Evolutionary conservation across 2,797 vertebrate species (phyloP).

Genomic region (Pantherophis alleghaniensis): DNA sequence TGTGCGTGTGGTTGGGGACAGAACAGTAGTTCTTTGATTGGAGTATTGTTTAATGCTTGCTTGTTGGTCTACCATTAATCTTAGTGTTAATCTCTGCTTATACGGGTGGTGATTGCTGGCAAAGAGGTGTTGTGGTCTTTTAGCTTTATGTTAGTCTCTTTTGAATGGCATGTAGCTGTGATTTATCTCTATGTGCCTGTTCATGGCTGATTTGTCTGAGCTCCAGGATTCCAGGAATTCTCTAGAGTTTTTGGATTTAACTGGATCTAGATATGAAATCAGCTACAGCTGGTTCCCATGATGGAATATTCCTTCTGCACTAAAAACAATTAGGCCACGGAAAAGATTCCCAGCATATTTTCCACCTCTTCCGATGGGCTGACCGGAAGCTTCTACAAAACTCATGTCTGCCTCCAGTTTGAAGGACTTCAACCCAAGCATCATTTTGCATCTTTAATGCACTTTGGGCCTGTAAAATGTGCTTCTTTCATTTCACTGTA

Average conservation of each 20-base stretch:
- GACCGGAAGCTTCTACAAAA: neutral
- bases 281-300: neutral
- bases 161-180: neutral
- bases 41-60: neutral
- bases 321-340: neutral
- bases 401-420: neutral
- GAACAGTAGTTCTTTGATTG: neutral
- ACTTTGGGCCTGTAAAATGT: neutral
- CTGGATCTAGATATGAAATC: neutral
- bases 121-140: neutral
- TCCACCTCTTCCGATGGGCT: neutral
- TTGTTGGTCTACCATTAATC: neutral
- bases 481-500: slow-evolving; percentile 56
- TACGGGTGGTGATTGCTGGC: neutral
- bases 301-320: neutral
- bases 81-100: neutral
- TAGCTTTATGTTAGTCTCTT: neutral
- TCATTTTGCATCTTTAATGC: neutral
- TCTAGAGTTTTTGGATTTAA: neutral
- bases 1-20: too few relatives aligned
- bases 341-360: neutral
- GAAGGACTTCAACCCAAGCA: neutral
- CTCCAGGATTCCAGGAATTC: neutral
- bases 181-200: neutral
- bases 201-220: neutral